Evolutionary conservation across 2,797 vertebrate species (phyloP).

Genomic region (Pantherophis vulpinus): DNA sequence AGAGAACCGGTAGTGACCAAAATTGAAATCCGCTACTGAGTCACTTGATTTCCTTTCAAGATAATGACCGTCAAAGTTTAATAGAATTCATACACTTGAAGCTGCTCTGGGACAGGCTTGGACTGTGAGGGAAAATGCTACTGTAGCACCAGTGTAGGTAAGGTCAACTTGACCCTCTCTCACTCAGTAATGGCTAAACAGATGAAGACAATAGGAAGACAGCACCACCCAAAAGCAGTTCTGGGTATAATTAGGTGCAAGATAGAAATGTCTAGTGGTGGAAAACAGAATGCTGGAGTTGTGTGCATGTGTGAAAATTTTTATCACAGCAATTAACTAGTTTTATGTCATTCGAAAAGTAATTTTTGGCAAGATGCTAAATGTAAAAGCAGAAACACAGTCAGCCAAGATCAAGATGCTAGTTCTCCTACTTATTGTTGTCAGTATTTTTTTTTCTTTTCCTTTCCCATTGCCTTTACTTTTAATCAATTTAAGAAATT

Average conservation of each 20-base stretch:
- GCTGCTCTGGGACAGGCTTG: background rate
- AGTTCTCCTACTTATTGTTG: constrained; percentile 50
- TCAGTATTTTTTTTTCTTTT: constrained; percentile 62
- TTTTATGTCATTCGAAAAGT: background rate
- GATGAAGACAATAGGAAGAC: background rate
- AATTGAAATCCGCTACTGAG: too few relatives aligned
- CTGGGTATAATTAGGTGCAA: background rate
- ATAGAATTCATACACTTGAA: background rate
- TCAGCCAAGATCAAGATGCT: background rate
- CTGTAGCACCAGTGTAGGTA: background rate
- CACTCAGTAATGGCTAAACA: background rate
- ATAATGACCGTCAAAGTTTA: background rate
- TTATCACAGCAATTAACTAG: background rate
- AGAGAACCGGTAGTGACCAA: too few relatives aligned
- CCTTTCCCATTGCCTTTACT: constrained; percentile 59
- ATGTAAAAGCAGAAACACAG: background rate
- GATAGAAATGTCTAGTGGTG: background rate
- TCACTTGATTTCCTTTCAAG: background rate
- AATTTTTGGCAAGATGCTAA: background rate
- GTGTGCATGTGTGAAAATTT: background rate
- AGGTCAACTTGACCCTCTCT: background rate
- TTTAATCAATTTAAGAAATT: constrained; percentile 62
- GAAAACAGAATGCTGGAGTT: background rate
- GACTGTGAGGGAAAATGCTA: background rate
- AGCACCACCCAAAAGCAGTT: background rate